phyloP scores from a whole-genome alignment of 2,888 invertebrate species.

The Callyntrura sp. region DNA sequence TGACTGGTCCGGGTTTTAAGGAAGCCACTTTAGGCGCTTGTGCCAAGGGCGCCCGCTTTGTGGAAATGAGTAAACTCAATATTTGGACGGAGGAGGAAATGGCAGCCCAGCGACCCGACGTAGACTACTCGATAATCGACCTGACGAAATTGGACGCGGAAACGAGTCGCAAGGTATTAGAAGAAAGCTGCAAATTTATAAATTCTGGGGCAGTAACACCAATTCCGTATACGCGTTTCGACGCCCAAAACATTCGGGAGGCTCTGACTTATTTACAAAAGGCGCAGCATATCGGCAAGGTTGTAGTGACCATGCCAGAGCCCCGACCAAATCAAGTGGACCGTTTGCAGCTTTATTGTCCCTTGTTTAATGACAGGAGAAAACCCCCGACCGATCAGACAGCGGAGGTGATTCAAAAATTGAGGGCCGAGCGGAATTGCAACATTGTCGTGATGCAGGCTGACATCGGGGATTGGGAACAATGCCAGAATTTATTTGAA shows the following conservation, averaged over 20 bases:
- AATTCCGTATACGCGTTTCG: constrained; percentile 46
- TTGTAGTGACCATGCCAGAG: constrained; percentile 59
- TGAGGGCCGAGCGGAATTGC: neutral
- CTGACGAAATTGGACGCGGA: constrained; percentile 50
- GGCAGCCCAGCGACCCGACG: constrained; percentile 10
- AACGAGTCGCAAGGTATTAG: neutral
- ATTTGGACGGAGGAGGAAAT: constrained; percentile 64
- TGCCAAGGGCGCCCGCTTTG: constrained; percentile 34
- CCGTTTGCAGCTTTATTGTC: neutral
- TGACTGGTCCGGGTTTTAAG: constrained; percentile 61
- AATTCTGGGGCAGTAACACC: constrained; percentile 10
- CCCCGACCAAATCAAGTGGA: neutral
- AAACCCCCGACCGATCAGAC: constrained; percentile 9
- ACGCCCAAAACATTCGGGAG: constrained; percentile 24
- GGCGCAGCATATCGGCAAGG: constrained; percentile 63
- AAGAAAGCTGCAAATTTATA: neutral
- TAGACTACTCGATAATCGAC: constrained; percentile 59
- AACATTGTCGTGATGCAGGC: constrained; percentile 33
- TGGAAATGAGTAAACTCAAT: constrained; percentile 63
- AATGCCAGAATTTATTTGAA: neutral
- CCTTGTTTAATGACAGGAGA: constrained; percentile 54
- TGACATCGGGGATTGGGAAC: constrained; percentile 43
- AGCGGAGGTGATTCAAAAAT: neutral
- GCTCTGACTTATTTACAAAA: constrained; percentile 55
- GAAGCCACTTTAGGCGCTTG: constrained; percentile 59